phyloP scores from a whole-genome alignment of 2,888 invertebrate species.

The Sphaeridia pumilis region DNA sequence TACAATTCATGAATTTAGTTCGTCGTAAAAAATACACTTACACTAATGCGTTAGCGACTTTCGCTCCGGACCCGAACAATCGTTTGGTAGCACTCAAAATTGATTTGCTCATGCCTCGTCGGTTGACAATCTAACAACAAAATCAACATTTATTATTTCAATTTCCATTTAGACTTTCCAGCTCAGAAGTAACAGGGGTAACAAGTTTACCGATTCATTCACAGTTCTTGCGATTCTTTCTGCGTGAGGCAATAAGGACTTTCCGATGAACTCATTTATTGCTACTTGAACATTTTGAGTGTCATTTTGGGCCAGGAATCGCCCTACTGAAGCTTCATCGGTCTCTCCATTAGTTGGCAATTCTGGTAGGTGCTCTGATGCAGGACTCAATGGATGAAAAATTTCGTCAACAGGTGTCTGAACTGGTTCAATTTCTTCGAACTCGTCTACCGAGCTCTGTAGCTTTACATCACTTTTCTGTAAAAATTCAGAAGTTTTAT shows the following conservation, averaged over 20 bases:
- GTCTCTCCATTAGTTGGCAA: slow-evolving; percentile 21
- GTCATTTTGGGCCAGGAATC: slow-evolving; percentile 66
- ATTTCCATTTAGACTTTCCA: too few relatives aligned
- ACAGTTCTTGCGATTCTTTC: slow-evolving; percentile 74
- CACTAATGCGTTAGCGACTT: slow-evolving; percentile 54
- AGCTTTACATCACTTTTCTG: too few relatives aligned
- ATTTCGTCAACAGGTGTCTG: slow-evolving; percentile 11
- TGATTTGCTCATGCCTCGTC: slow-evolving; percentile 83
- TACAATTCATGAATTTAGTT: too few relatives aligned
- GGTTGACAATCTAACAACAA: slow-evolving; percentile 48
- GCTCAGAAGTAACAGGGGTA: too few relatives aligned
- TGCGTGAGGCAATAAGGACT: slow-evolving; percentile 78
- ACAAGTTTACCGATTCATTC: slow-evolving; percentile 53
- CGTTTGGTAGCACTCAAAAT: slow-evolving; percentile 87
- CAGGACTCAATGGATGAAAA: slow-evolving; percentile 33
- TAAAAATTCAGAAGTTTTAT: too few relatives aligned
- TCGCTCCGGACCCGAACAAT: slow-evolving; percentile 63
- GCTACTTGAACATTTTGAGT: slow-evolving; percentile 72
- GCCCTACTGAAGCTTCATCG: slow-evolving; percentile 42
- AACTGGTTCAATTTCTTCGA: slow-evolving; percentile 5
- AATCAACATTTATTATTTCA: too few relatives aligned
- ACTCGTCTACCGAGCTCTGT: too few relatives aligned
- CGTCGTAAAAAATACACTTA: slow-evolving; percentile 42
- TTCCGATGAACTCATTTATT: slow-evolving; percentile 72
- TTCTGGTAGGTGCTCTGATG: slow-evolving; percentile 19